These are phyloP conservation scores for Macropodus opercularis DNA, from an alignment of 2,797 vertebrate genomes.

Conservation along the genomic window DNA sequence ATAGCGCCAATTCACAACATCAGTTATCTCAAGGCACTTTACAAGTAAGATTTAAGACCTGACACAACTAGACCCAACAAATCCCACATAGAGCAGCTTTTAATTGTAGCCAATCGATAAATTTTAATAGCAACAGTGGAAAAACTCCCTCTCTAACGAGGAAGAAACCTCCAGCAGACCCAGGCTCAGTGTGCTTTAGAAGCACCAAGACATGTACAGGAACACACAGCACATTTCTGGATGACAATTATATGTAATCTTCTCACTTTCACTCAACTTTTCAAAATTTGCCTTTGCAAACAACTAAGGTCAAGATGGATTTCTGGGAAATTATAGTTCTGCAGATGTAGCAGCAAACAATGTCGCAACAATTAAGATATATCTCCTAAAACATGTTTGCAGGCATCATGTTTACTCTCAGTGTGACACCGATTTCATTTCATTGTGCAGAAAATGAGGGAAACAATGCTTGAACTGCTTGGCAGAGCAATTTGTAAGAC, in stretches of 20 bases:
- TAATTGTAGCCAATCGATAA: too few relatives aligned
- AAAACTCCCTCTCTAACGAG: too few relatives aligned
- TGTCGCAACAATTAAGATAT: slow-evolving; percentile 4
- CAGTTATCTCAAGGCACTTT: too few relatives aligned
- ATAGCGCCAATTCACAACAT: too few relatives aligned
- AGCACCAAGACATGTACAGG: background rate
- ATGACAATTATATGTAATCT: background rate
- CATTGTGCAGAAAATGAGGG: slow-evolving; percentile 31
- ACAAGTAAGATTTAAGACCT: too few relatives aligned
- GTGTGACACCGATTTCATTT: slow-evolving; percentile 33
- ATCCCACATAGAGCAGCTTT: too few relatives aligned
- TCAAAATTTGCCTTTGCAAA: background rate
- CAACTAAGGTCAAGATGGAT: slow-evolving; percentile 10
- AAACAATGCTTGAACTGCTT: slow-evolving; percentile 52
- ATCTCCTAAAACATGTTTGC: slow-evolving; percentile 13
- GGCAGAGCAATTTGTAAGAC: slow-evolving; percentile 49
- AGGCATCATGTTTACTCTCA: slow-evolving; percentile 3
- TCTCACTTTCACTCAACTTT: too few relatives aligned
- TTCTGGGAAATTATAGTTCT: slow-evolving; percentile 24
- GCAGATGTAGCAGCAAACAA: slow-evolving; percentile 1
- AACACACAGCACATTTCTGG: slow-evolving; percentile 1
- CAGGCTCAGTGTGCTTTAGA: too few relatives aligned
- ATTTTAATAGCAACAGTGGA: too few relatives aligned
- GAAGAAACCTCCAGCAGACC: too few relatives aligned
- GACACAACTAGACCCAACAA: too few relatives aligned